A percentile compares a stretch with the other conserved stretches of the same genome.
Evolutionary conservation across 2,888 invertebrate genomes (phyloP).

Genomic region (Agrenia bidenticulata): DNA sequence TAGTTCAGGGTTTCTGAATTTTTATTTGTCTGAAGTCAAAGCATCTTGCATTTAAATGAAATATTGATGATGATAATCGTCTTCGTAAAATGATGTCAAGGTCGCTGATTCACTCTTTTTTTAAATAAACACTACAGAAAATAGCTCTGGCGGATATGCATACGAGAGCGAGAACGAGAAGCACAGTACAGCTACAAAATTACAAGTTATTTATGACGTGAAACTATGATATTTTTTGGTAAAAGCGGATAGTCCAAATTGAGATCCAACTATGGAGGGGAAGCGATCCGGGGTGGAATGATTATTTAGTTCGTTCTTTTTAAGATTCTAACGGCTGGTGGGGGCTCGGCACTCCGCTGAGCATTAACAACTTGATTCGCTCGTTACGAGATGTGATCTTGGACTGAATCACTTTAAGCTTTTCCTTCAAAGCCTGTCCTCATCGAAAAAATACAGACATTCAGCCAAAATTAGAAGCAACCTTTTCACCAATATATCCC

Average conservation of each 20-base stretch:
- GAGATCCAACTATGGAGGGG: conserved; percentile 27
- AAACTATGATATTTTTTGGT: conserved; percentile 1
- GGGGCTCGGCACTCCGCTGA: conserved; percentile 70
- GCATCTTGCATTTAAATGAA: too few species aligned
- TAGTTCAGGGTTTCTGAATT: too few species aligned
- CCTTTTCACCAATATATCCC: neutral
- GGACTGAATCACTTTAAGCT: conserved; percentile 73
- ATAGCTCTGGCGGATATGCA: too few species aligned
- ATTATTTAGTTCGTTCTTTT: conserved; percentile 2
- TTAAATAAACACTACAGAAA: too few species aligned
- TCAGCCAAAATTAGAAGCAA: conserved; percentile 20
- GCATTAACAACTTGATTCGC: conserved; percentile 81
- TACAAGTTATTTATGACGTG: neutral
- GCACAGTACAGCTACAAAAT: too few species aligned
- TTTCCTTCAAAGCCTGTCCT: conserved; percentile 50
- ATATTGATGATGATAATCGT: too few species aligned
- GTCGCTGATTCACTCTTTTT: too few species aligned
- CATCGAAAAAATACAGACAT: conserved; percentile 12
- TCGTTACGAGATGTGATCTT: conserved; percentile 85
- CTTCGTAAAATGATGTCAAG: too few species aligned
- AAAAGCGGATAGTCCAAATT: conserved; percentile 13
- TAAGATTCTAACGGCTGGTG: conserved; percentile 21
- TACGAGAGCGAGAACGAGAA: too few species aligned
- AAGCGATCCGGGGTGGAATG: conserved; percentile 20
- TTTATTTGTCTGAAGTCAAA: too few species aligned